Evolutionary conservation across 2,888 invertebrate genomes (phyloP).

Genomic region (Frankliniella fusca): DNA sequence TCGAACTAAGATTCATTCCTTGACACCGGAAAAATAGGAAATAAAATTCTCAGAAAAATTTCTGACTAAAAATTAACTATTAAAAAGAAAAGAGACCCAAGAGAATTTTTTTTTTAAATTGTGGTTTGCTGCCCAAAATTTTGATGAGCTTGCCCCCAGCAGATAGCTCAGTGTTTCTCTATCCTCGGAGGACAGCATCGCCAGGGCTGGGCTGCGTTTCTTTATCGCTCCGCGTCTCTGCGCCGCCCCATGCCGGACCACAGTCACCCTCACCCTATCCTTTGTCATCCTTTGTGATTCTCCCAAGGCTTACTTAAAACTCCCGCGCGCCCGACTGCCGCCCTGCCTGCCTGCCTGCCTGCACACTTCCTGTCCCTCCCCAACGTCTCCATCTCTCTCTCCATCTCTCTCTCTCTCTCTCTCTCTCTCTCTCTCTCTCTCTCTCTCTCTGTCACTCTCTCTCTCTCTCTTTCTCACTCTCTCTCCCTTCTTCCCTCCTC

Average conservation of each 20-base stretch:
- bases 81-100: too few species aligned
- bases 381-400: too few species aligned
- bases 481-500: neutral
- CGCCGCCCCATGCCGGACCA: neutral
- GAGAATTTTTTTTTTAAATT: too few species aligned
- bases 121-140: too few species aligned
- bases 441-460: neutral
- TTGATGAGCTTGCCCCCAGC: too few species aligned
- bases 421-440: neutral
- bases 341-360: neutral
- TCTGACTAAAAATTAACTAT: too few species aligned
- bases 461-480: neutral
- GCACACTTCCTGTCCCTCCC: neutral
- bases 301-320: conserved; percentile 5
- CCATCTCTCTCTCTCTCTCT: neutral
- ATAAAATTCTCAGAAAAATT: too few species aligned
- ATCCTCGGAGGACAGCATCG: too few species aligned
- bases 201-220: neutral
- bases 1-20: too few species aligned
- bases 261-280: neutral
- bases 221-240: neutral
- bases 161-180: too few species aligned
- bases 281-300: conserved; percentile 26
- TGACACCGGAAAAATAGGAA: too few species aligned
- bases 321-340: neutral